Evolutionary conservation across 2,797 vertebrate species (phyloP), one percentile per base, ranked within the genome.

Genomic region (Betta splendens): DNA sequence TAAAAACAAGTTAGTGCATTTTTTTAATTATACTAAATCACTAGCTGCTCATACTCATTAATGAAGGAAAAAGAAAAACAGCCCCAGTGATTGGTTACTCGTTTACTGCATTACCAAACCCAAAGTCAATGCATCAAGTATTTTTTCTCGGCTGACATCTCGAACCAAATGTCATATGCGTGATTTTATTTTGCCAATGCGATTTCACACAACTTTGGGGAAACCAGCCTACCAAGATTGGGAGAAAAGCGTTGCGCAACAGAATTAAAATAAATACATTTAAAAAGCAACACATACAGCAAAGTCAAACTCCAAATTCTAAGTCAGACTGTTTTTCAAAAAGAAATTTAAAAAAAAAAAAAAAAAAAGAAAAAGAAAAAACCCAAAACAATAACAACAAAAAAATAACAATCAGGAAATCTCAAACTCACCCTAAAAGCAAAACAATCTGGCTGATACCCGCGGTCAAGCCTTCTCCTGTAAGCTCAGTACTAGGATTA

Each of bases 1-100:
- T 64, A 47, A 74, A 86, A 91, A 90, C 77, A 92, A 88, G 87
- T 92, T 92, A 92, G 92, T 92, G 91, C 91, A 93, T 92, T 89
- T 89, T 71, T 89, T 86, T 89, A 77, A 91, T 92, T 89, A 89
- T 80, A 85, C 90, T 91, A 91, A 87, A 92, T 85, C 87, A 90
- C 92, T 90, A 92, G 89, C 91, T 91, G 90, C 91, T 92, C 89
- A 89, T 88, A 90, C 82, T 88, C 80, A 88, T 88, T 85, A 84
- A 88, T 73, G 71, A 80, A 81, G 84, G 15, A 44, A n/a, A 15
- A 25, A 35, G 81, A 83, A 80, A 29, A 79, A 85, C 75, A 88
- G 85, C 84, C 85, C 89, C 86, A 89, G 90, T 92, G 90, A 92
- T 92, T 86, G 70, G 75, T 90, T 91, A 85, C 83, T 89, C 50